Evolutionary conservation across 2,113 vertebrate species (phyloP), one percentile per base, ranked within the genome.

Genomic region (Diphyllodes magnificus): DNA sequence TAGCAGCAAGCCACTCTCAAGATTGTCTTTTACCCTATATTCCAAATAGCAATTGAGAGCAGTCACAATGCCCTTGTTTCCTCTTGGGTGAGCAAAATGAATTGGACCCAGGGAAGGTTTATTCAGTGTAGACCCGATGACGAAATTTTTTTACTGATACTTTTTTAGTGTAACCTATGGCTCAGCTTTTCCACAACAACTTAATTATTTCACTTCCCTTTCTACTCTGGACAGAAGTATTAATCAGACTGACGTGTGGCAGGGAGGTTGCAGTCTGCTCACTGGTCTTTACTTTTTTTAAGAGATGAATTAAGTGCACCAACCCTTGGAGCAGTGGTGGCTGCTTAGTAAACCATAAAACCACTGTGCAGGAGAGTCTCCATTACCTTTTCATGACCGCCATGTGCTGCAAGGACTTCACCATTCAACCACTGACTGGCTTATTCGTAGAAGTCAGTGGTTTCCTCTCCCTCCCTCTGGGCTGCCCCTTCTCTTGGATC

Each of bases 21-120:
- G 90, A 97, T 94, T 96, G 82, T 92, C 88, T 95, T 79, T 92
- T 91, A 90, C 72, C 79, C 72, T 88, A 28, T 53, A 94, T 75
- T 81, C 92, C 81, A 90, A 75, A 90, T 45, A 94, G 82, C 80
- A 72, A 72, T 42, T 93, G 90, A 93, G 64, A 92, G 37, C 69
- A 83, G 85, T 65, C 12, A 2, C 37, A 65, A 53, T 86, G 88
- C 69, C 86, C 72, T 96, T 97, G 60, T 51, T 88, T 92, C 49
- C 65, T 79, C 68, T 76, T 27, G 4, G 69, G 80, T 60, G 61
- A 88, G n/a, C 44, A 94, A 88, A 96, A 90, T 81, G 49, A 88
- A 95, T 72, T 92, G 80, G 56, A 78, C 57, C 23, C 33, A 82
- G 44, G 28, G 64, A 95, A 88, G 45, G 54, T 30, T 93, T 88